A percentile compares a stretch with the other conserved stretches of the same genome.
Conservation (phyloP, 2,113 vertebrate genomes). For the Salminus brasiliensis region DNA sequence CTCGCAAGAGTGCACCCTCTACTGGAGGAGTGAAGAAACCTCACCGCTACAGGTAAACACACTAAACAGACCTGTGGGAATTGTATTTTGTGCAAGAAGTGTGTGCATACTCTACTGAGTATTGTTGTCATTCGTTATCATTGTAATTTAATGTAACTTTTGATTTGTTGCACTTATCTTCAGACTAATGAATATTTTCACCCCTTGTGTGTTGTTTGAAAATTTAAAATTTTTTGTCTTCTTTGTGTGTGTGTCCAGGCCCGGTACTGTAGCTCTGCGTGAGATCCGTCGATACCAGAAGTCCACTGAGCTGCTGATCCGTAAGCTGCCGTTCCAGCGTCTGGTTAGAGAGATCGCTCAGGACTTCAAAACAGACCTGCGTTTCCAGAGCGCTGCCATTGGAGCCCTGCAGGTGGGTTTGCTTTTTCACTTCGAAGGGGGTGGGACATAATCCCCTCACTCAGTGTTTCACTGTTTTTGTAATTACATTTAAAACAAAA, state of each 20-base stretch:
- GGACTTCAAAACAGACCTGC: slow-evolving; percentile 85
- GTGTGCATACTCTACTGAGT: too few relatives aligned
- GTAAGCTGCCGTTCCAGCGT: slow-evolving; percentile 85
- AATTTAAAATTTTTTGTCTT: too few relatives aligned
- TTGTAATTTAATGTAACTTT: too few relatives aligned
- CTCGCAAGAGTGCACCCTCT: slow-evolving; percentile 89
- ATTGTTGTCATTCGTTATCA: too few relatives aligned
- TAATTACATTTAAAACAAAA: too few relatives aligned
- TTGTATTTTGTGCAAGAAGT: too few relatives aligned
- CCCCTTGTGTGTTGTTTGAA: too few relatives aligned
- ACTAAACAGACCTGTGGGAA: not conserved
- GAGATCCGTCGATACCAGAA: slow-evolving; percentile 88
- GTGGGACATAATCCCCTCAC: too few relatives aligned
- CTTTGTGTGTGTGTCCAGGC: slow-evolving; percentile 63
- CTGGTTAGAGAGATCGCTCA: slow-evolving; percentile 85
- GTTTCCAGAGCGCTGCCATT: slow-evolving; percentile 84
- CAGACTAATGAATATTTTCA: too few relatives aligned
- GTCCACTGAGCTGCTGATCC: slow-evolving; percentile 85
- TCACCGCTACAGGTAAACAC: slow-evolving; percentile 85
- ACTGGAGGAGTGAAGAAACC: slow-evolving; percentile 90
- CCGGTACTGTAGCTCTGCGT: slow-evolving; percentile 83
- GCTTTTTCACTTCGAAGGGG: too few relatives aligned
- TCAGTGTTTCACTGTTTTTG: too few relatives aligned
- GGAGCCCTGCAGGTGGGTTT: slow-evolving; percentile 77
- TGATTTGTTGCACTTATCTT: too few relatives aligned